Conservation (phyloP, 2,797 vertebrate genomes). For the Bryconaethiops microstoma region DNA sequence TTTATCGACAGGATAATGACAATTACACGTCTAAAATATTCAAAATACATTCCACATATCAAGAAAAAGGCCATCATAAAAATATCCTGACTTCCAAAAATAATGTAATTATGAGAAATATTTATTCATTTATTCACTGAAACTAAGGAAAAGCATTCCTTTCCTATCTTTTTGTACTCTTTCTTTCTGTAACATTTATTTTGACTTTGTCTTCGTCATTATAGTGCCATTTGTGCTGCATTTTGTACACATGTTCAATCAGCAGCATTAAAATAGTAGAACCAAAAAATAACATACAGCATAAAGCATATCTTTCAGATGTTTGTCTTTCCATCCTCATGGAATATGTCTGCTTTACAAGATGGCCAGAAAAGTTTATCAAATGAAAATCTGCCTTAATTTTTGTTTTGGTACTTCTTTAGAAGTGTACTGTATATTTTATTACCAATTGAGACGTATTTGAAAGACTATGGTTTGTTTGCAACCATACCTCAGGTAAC, state of each 20-base stretch:
- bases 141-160: background rate
- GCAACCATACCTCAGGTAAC: constrained; percentile 77
- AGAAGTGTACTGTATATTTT: constrained; percentile 51
- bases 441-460: constrained; percentile 52
- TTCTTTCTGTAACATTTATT: background rate
- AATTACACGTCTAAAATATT: background rate
- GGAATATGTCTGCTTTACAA: background rate
- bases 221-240: background rate
- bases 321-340: background rate
- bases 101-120: constrained; percentile 5
- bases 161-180: background rate
- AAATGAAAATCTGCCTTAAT: constrained; percentile 24
- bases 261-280: background rate
- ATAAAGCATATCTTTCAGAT: background rate
- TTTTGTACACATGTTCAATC: constrained; percentile 19
- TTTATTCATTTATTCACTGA: constrained; percentile 30
- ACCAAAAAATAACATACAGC: background rate
- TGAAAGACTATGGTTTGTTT: constrained; percentile 65
- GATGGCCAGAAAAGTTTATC: background rate
- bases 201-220: background rate
- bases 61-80: constrained; percentile 16
- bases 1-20: background rate
- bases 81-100: background rate
- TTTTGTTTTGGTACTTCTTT: constrained; percentile 35
- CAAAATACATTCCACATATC: background rate